phyloP scores from a whole-genome alignment of 2,113 vertebrate species.

The Corvus cornix region DNA sequence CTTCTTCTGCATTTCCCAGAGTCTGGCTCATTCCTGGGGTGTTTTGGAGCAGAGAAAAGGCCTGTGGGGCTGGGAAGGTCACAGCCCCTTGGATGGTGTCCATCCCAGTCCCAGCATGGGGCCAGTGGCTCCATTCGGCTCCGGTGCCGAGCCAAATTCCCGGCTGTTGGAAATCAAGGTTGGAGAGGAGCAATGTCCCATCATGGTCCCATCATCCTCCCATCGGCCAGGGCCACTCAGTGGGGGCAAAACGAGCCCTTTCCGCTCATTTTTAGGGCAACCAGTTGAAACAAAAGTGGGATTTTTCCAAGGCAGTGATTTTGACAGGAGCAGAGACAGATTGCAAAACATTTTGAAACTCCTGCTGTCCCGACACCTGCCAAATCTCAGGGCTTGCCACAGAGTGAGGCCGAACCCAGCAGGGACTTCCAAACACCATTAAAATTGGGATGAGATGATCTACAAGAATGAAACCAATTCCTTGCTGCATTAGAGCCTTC shows the following conservation, averaged over 20 bases:
- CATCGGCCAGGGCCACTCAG: rapidly evolving
- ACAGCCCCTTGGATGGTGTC: not conserved
- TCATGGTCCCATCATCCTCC: rapidly evolving
- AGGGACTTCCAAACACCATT: not conserved
- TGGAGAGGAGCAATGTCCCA: not conserved
- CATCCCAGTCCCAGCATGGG: not conserved
- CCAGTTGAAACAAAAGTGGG: not conserved
- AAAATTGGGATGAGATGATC: not conserved
- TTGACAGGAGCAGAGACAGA: not conserved
- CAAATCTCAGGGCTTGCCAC: not conserved
- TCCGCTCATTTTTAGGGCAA: not conserved
- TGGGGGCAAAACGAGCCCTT: not conserved
- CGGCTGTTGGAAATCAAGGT: not conserved
- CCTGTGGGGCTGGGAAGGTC: not conserved
- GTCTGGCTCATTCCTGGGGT: not conserved
- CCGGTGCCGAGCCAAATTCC: rapidly evolving
- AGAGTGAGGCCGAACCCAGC: not conserved
- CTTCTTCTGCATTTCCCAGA: not conserved
- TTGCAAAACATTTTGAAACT: not conserved
- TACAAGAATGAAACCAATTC: not conserved
- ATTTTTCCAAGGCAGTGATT: not conserved
- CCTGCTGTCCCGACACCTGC: not conserved
- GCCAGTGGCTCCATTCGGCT: rapidly evolving
- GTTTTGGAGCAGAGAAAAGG: not conserved
- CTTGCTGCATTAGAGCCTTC: not conserved